These are phyloP conservation scores for Paramisgurnus dabryanus DNA, from an alignment of 2,113 vertebrate genomes.

Conservation along the genomic window DNA sequence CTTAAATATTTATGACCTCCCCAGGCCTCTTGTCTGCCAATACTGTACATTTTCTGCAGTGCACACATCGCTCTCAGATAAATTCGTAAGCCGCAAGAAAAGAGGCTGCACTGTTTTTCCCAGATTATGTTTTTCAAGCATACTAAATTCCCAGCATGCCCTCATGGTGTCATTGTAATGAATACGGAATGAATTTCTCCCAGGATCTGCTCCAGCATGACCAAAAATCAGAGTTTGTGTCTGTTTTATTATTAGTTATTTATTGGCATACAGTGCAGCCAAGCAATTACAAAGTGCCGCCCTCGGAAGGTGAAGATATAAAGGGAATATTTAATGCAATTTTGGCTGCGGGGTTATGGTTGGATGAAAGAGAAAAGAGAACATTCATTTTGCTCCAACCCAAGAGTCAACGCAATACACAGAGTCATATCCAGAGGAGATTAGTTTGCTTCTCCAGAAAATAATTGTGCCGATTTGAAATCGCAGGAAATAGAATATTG, in stretches of 20 bases:
- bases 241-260: slow-evolving; percentile 9
- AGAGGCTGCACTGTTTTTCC: neutral
- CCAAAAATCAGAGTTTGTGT: slow-evolving; percentile 22
- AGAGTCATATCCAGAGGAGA: slow-evolving; percentile 43
- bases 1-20: neutral
- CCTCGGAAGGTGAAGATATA: slow-evolving; percentile 40
- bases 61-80: slow-evolving; percentile 25
- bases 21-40: slow-evolving; percentile 12
- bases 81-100: neutral
- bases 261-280: slow-evolving; percentile 36
- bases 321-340: slow-evolving; percentile 43
- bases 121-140: slow-evolving; percentile 10
- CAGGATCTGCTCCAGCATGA: slow-evolving; percentile 18
- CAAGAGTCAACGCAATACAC: slow-evolving; percentile 35
- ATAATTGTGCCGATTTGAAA: slow-evolving; percentile 19
- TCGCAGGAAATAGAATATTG: neutral
- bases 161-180: slow-evolving; percentile 17
- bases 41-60: slow-evolving; percentile 26
- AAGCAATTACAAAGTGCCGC: slow-evolving; percentile 33
- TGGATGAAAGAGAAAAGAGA: slow-evolving; percentile 30
- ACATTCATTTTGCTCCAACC: slow-evolving; percentile 33
- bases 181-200: slow-evolving; percentile 8
- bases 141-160: slow-evolving; percentile 12
- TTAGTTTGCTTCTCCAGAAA: slow-evolving; percentile 22
- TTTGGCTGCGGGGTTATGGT: slow-evolving; percentile 28